Conservation (phyloP, 2,888 invertebrate species). For the Luffia ferchaultella region DNA sequence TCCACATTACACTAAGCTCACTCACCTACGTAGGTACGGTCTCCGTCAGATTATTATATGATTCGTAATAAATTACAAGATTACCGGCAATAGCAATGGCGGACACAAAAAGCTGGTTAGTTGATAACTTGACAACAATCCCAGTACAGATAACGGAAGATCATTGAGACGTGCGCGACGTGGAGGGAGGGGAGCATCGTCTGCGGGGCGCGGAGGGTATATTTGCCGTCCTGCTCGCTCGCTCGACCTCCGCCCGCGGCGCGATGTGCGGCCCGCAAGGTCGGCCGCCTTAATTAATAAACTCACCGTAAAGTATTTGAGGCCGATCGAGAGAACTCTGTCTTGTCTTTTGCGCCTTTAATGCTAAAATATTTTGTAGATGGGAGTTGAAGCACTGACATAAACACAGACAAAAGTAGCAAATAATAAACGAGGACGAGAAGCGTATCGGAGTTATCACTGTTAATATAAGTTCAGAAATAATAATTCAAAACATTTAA, state of each 20-base stretch:
- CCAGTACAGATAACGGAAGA: conserved; percentile 57
- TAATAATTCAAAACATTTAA: too few species aligned
- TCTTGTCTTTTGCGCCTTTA: neutral
- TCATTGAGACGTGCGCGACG: conserved; percentile 56
- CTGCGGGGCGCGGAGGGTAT: conserved; percentile 17
- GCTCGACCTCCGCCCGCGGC: conserved; percentile 28
- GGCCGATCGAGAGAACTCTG: conserved; percentile 43
- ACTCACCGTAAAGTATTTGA: conserved; percentile 65
- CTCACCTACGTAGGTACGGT: too few species aligned
- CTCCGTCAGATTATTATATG: too few species aligned
- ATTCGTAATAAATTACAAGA: too few species aligned
- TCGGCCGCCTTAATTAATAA: conserved; percentile 66
- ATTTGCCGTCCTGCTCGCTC: conserved; percentile 33
- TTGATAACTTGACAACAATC: conserved; percentile 34
- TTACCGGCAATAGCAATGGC: conserved; percentile 1
- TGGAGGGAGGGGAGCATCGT: conserved; percentile 9
- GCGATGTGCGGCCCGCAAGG: conserved; percentile 64
- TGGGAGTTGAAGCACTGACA: too few species aligned
- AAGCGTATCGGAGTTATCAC: too few species aligned
- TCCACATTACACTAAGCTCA: too few species aligned
- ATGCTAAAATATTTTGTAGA: too few species aligned
- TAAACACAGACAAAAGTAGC: too few species aligned
- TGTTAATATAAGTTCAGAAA: too few species aligned
- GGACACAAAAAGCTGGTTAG: conserved; percentile 4
- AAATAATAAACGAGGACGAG: too few species aligned